phyloP scores from a whole-genome alignment of 2,797 vertebrate genomes.

The Gobionotothen gibberifrons region DNA sequence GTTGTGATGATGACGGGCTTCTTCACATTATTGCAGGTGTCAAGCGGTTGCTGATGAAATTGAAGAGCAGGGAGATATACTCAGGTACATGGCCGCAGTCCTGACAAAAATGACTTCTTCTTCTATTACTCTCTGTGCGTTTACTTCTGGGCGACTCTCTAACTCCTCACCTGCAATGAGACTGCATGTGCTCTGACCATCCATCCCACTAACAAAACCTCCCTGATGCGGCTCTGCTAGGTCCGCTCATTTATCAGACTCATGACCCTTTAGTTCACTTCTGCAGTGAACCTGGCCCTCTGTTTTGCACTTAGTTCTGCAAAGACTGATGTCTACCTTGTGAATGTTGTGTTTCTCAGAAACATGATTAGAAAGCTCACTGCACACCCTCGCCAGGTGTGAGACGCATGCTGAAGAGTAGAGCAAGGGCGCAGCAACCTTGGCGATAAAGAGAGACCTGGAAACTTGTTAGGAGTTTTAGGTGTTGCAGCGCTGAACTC shows the following conservation, averaged over 20 bases:
- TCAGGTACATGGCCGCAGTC: constrained; percentile 78
- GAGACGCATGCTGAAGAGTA: constrained; percentile 52
- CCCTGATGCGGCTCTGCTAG: constrained; percentile 10
- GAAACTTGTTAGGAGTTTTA: constrained; percentile 38
- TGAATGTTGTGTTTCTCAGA: constrained; percentile 27
- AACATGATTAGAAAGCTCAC: constrained; percentile 23
- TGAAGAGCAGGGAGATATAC: constrained; percentile 86
- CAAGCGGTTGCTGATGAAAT: constrained; percentile 85
- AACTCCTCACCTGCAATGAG: constrained; percentile 47
- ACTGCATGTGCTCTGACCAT: constrained; percentile 63
- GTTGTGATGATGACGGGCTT: constrained; percentile 74
- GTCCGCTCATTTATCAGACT: constrained; percentile 33
- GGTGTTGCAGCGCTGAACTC: constrained; percentile 9
- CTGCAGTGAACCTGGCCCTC: constrained; percentile 23
- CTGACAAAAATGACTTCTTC: constrained; percentile 47
- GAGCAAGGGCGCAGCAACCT: constrained; percentile 69
- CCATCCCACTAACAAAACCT: constrained; percentile 67
- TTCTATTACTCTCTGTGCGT: constrained; percentile 33
- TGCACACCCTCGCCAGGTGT: constrained; percentile 39
- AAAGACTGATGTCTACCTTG: constrained; percentile 16
- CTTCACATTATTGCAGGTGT: constrained; percentile 82
- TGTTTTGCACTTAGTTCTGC: background rate
- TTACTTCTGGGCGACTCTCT: constrained; percentile 38
- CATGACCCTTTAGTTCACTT: constrained; percentile 41
- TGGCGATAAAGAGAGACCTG: constrained; percentile 21